Base-by-base conservation (phyloP, 2,797 vertebrate genomes). In the Oryzias dopingdopingensis region DNA sequence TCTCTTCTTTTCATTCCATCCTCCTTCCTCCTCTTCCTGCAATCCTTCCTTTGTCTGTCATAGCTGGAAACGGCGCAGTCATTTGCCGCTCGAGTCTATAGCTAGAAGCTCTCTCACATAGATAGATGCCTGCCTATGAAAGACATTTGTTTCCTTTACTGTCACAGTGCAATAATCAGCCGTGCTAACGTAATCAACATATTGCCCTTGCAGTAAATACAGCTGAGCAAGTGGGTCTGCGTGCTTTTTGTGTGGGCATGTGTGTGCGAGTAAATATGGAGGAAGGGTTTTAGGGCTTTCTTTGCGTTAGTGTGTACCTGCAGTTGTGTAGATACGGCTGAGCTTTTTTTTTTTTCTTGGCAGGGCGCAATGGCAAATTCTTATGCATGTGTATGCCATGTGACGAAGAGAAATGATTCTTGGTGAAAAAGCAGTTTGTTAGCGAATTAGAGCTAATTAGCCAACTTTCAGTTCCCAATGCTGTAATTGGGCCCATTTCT, bases 361-460 rank as follows among this genome's bases (percentile, higher is more conserved):
- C 65, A 57, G 58, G 13, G 26, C 52, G 48, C 41, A 50, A 70
- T 65, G 56, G 68, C 48, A 13, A 58, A 56, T 73, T 65, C 65
- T 68, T 62, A 29, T 75, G 72, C 61, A 73, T 73, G 65, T 61
- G 62, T 72, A 54, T 50, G 77, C 82, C 86, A 79, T 85, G 82
- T 82, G 83, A 89, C 81, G 75, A 81, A 88, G 82, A 89, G 79
- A 88, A 86, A 89, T 86, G 85, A 82, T 87, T 90, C 84, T 81
- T 80, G 80, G 84, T 86, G 80, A 86, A 87, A 88, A 91, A 88
- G 85, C 87, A 86, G 87, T 92, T 92, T 92, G 89, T 92, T 90
- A 90, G 89, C 90, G 82, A 92, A 92, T 93, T 92, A 92, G 83
- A 82, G 83, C 83, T 92, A 92, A 93, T 93, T 92, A 92, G 88